phyloP scores from a whole-genome alignment of 2,797 vertebrate species.

The Hybognathus amarus region DNA sequence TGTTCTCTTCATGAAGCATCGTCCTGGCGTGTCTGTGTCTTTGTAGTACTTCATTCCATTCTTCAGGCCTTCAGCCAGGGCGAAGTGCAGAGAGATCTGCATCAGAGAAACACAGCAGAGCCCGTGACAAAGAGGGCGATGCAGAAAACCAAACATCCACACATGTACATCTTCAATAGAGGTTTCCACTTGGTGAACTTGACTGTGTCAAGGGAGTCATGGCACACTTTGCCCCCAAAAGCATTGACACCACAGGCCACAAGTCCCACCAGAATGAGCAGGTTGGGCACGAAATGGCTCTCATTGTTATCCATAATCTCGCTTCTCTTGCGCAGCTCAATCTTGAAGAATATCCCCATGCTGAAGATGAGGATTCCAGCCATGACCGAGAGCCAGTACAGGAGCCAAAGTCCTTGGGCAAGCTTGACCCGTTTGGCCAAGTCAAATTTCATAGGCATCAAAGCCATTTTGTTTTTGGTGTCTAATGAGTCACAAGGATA shows the following conservation, averaged over 20 bases:
- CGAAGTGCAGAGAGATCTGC: slow-evolving; percentile 87
- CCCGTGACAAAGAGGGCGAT: slow-evolving; percentile 78
- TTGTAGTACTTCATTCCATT: slow-evolving; percentile 92
- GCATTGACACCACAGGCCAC: slow-evolving; percentile 86
- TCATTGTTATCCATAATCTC: slow-evolving; percentile 95
- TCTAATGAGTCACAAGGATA: background rate
- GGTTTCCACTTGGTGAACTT: slow-evolving; percentile 91
- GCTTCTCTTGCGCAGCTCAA: slow-evolving; percentile 92
- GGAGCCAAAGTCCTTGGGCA: slow-evolving; percentile 94
- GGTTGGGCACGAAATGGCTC: slow-evolving; percentile 96
- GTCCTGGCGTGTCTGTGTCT: slow-evolving; percentile 95
- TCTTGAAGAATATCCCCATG: slow-evolving; percentile 93
- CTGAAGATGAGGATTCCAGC: slow-evolving; percentile 89
- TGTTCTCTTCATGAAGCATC: slow-evolving; percentile 98
- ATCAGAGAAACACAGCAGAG: slow-evolving; percentile 87
- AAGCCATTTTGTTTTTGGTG: slow-evolving; percentile 77
- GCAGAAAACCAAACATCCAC: slow-evolving; percentile 83
- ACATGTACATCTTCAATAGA: slow-evolving; percentile 86
- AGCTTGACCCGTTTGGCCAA: slow-evolving; percentile 93
- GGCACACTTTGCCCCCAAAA: slow-evolving; percentile 93
- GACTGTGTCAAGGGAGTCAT: slow-evolving; percentile 90
- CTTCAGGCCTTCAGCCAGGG: slow-evolving; percentile 88
- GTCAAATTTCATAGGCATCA: slow-evolving; percentile 91
- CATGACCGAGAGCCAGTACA: slow-evolving; percentile 93
- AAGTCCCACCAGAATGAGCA: slow-evolving; percentile 87